Conservation (phyloP, 2,797 vertebrate genomes). For the Phataginus tricuspis region DNA sequence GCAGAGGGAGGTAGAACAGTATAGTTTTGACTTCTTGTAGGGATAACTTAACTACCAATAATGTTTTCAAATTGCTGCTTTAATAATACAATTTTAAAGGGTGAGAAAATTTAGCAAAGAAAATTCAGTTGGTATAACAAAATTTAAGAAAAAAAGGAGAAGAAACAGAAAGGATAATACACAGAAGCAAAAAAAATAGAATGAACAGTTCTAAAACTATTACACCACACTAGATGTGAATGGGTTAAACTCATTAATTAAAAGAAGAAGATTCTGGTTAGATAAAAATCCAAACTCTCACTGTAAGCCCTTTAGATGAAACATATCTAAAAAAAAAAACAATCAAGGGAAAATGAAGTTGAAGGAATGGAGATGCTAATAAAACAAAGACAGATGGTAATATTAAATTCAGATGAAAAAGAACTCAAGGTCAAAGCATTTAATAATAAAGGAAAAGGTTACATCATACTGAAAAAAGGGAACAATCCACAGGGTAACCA, state of each 20-base stretch:
- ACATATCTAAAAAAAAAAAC: background rate
- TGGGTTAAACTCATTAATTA: background rate
- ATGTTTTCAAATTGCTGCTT: background rate
- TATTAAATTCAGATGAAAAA: constrained; percentile 30
- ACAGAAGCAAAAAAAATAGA: background rate
- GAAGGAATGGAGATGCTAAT: background rate
- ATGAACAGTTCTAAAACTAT: background rate
- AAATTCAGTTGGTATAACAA: background rate
- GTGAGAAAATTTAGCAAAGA: background rate
- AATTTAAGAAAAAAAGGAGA: background rate
- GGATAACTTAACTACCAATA: background rate
- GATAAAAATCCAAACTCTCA: background rate
- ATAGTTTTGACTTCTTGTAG: background rate
- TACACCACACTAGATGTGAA: background rate
- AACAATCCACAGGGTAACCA: background rate
- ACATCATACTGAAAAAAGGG: background rate
- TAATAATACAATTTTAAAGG: background rate
- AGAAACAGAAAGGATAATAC: background rate
- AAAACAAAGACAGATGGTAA: background rate
- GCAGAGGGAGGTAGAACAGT: background rate
- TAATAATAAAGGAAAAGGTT: background rate
- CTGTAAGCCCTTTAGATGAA: background rate
- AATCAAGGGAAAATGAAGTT: background rate
- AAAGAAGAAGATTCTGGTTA: background rate
- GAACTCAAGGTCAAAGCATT: constrained; percentile 2